Conservation (phyloP, 2,888 invertebrate species). For the Malthinus seriepunctatus region DNA sequence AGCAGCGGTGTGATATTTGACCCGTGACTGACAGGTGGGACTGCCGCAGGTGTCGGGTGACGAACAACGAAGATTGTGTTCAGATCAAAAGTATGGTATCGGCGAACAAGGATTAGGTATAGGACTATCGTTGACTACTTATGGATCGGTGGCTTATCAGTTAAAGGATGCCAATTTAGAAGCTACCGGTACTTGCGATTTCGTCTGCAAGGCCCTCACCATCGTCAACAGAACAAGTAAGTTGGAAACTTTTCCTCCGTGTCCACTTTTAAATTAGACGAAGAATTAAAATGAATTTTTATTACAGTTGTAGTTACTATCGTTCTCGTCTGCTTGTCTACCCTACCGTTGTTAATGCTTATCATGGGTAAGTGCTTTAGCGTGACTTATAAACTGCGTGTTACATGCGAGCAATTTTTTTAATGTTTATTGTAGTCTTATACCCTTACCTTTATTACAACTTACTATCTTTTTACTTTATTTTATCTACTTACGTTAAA, state of each 20-base stretch:
- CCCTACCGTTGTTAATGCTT: constrained; percentile 75
- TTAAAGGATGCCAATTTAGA: constrained; percentile 79
- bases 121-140: constrained; percentile 63
- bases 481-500: no score
- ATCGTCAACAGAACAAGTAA: constrained; percentile 76
- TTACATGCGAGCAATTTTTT: constrained; percentile 34
- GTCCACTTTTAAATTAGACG: background rate
- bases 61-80: constrained; percentile 70
- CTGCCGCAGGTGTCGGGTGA: constrained; percentile 70
- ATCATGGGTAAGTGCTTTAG: constrained; percentile 69
- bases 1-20: constrained; percentile 31
- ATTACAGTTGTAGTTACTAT: constrained; percentile 72
- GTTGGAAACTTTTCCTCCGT: constrained; percentile 35
- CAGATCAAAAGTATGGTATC: constrained; percentile 63
- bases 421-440: constrained; percentile 1
- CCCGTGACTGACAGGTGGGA: constrained; percentile 48
- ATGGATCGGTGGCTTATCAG: constrained; percentile 78
- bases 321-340: constrained; percentile 67
- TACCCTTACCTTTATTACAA: background rate
- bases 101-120: constrained; percentile 52
- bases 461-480: no score
- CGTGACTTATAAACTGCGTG: constrained; percentile 34
- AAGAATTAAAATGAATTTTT: constrained; percentile 34
- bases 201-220: constrained; percentile 70
- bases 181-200: constrained; percentile 73